These are phyloP conservation scores for Phrynocephalus vlangalii DNA, from an alignment of 2,797 vertebrate genomes.

Conservation along the genomic window DNA sequence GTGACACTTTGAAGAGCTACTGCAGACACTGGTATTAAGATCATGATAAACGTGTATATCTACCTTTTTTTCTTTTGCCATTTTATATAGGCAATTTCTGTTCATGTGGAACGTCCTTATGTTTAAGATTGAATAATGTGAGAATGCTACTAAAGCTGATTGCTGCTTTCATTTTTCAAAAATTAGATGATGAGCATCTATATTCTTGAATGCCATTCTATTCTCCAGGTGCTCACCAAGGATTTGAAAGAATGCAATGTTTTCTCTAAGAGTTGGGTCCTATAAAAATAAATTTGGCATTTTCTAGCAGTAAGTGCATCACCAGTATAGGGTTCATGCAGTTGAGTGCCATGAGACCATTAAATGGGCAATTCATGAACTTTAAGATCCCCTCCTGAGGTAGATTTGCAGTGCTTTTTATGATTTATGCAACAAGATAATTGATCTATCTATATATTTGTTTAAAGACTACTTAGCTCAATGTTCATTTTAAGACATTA, in stretches of 20 bases:
- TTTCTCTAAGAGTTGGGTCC: background rate
- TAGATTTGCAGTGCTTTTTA: no score
- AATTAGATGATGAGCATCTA: no score
- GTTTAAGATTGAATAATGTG: no score
- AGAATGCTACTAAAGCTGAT: no score
- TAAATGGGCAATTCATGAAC: background rate
- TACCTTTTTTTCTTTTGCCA: no score
- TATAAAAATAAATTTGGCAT: background rate
- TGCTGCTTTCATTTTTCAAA: no score
- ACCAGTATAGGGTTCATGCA: background rate
- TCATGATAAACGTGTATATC: no score
- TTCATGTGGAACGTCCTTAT: no score
- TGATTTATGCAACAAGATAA: background rate
- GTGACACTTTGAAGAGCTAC: no score
- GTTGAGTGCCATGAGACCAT: background rate
- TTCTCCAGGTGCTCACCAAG: background rate
- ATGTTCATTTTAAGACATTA: background rate
- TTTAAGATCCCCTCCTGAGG: background rate
- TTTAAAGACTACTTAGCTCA: background rate
- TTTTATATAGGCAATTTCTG: no score
- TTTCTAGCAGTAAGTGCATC: background rate
- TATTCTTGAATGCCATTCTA: background rate
- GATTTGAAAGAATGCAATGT: background rate
- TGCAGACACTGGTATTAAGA: no score
- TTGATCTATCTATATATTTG: background rate